Evolutionary conservation across 2,113 vertebrate genomes (phyloP).

Genomic region (Oophaga pumilio): DNA sequence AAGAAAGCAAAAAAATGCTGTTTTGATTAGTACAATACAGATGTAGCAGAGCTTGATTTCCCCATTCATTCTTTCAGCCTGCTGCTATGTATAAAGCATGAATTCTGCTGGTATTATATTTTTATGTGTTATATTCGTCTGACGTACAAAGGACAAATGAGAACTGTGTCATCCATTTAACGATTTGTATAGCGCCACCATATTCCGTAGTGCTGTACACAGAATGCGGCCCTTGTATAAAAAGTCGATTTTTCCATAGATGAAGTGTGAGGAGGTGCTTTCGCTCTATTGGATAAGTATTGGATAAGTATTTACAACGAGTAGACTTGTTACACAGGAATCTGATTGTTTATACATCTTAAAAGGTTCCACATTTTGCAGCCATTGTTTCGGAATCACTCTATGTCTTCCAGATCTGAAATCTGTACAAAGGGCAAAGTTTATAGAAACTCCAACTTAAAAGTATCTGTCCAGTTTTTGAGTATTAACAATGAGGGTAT

Average conservation of each 20-base stretch:
- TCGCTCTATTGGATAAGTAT: not conserved
- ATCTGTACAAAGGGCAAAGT: not conserved
- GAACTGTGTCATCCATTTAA: not conserved
- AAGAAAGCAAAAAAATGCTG: not conserved
- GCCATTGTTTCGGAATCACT: not conserved
- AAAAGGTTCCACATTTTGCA: slow-evolving; percentile 28
- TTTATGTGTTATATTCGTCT: not conserved
- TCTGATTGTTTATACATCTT: not conserved
- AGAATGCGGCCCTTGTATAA: not conserved
- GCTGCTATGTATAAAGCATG: not conserved
- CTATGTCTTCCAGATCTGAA: not conserved
- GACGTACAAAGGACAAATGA: not conserved
- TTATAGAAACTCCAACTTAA: not conserved
- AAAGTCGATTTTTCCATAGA: too few species aligned
- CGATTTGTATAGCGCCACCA: not conserved
- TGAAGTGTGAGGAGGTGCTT: not conserved
- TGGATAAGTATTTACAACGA: not conserved
- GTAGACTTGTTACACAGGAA: not conserved
- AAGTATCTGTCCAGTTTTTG: not conserved
- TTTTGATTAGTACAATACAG: not conserved
- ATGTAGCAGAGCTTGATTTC: not conserved
- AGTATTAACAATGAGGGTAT: not conserved
- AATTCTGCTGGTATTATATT: not conserved
- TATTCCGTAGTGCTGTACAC: not conserved
- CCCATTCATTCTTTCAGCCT: not conserved